Evolutionary conservation across 2,888 invertebrate genomes (phyloP).

Genomic region (Zele albiditarsus): DNA sequence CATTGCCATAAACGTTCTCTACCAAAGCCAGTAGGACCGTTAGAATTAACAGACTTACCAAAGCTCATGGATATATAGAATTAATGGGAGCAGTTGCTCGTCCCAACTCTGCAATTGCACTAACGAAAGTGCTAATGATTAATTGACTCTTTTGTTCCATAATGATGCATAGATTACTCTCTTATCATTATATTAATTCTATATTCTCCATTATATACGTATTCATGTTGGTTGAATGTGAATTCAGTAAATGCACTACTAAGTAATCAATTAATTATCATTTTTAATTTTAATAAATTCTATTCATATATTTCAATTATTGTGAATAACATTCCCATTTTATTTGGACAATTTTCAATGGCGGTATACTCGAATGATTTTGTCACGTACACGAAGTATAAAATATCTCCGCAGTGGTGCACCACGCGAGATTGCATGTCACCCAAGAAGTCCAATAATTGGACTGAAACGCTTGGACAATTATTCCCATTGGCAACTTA

Average conservation of each 20-base stretch:
- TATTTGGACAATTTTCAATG: neutral
- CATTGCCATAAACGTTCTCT: conserved; percentile 53
- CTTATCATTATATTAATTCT: neutral
- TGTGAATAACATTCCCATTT: neutral
- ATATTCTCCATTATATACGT: neutral
- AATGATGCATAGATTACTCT: neutral
- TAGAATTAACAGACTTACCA: conserved; percentile 53
- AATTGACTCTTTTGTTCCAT: conserved; percentile 15
- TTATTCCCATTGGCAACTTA: conserved; percentile 55
- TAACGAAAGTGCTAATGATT: conserved; percentile 25
- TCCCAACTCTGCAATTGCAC: conserved; percentile 22
- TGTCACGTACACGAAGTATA: conserved; percentile 15
- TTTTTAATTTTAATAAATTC: neutral
- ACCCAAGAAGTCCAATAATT: conserved; percentile 47
- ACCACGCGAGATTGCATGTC: conserved; percentile 36
- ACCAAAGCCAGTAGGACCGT: conserved; percentile 49
- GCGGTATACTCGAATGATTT: neutral
- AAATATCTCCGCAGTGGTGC: conserved; percentile 1
- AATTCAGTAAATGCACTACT: neutral
- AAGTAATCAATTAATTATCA: neutral
- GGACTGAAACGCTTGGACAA: conserved; percentile 51
- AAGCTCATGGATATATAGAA: conserved; percentile 43
- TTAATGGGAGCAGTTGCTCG: conserved; percentile 34
- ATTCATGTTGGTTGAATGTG: neutral
- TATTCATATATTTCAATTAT: neutral